These are phyloP conservation scores for Aphaenogaster ashmeadi DNA, from an alignment of 1,140 invertebrate genomes.

Conservation along the genomic window DNA sequence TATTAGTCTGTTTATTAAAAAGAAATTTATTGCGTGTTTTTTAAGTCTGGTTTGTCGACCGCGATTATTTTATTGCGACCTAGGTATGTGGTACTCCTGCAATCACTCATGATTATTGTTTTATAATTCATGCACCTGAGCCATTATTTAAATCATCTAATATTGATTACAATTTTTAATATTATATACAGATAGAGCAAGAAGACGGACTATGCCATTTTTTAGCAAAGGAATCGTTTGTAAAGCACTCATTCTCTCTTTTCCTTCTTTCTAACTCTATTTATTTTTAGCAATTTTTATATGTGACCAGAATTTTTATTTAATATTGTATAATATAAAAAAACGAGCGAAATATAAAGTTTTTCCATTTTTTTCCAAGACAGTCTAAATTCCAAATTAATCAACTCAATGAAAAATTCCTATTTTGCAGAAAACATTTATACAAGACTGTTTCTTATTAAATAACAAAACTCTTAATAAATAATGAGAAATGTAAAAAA, in stretches of 20 bases:
- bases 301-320: background rate
- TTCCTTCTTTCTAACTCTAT: background rate
- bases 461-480: background rate
- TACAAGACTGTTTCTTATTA: background rate
- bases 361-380: background rate
- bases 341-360: background rate
- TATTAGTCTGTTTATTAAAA: background rate
- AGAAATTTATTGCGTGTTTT: constrained; percentile 1
- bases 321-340: background rate
- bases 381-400: background rate
- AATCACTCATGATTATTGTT: background rate
- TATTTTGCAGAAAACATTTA: background rate
- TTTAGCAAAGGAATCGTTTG: background rate
- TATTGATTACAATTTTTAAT: background rate
- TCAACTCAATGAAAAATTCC: background rate
- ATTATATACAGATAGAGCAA: background rate
- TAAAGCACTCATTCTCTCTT: background rate
- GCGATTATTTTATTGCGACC: background rate
- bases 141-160: background rate
- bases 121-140: background rate
- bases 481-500: background rate
- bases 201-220: background rate
- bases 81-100: background rate
- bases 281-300: background rate
- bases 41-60: background rate